Conservation (phyloP, 2,888 invertebrate genomes). For the Agriopis marginaria region DNA sequence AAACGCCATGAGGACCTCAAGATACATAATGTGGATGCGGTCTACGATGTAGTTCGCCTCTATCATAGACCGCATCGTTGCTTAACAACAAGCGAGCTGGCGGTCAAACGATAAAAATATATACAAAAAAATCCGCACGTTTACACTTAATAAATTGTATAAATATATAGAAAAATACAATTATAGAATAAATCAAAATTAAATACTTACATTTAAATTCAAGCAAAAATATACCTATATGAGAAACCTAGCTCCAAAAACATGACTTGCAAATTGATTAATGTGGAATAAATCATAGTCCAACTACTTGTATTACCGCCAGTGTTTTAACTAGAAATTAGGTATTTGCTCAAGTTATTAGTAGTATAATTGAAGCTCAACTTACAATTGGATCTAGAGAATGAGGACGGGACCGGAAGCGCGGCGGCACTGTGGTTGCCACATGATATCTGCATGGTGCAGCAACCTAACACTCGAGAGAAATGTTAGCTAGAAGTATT, state of each 20-base stretch:
- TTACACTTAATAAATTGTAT: too few relatives aligned
- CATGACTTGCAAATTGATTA: neutral
- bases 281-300: neutral
- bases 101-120: too few relatives aligned
- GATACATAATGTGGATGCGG: too few relatives aligned
- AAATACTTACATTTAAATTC: neutral
- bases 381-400: slow-evolving; percentile 17
- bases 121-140: too few relatives aligned
- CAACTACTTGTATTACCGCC: neutral
- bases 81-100: too few relatives aligned
- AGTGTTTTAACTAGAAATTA: neutral
- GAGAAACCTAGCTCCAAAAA: neutral
- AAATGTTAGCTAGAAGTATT: slow-evolving; percentile 41
- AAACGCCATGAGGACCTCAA: too few relatives aligned
- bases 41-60: too few relatives aligned
- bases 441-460: slow-evolving; percentile 53
- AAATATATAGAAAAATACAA: too few relatives aligned
- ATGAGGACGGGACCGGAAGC: slow-evolving; percentile 24
- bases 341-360: neutral
- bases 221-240: neutral
- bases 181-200: too few relatives aligned
- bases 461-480: slow-evolving; percentile 57
- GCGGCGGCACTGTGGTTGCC: slow-evolving; percentile 49
- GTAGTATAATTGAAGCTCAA: slow-evolving; percentile 17
- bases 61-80: too few relatives aligned